Evolutionary conservation across 2,888 invertebrate genomes (phyloP), one percentile per base, ranked within the genome.

Genomic region (Sphaerophoria rueppellii): DNA sequence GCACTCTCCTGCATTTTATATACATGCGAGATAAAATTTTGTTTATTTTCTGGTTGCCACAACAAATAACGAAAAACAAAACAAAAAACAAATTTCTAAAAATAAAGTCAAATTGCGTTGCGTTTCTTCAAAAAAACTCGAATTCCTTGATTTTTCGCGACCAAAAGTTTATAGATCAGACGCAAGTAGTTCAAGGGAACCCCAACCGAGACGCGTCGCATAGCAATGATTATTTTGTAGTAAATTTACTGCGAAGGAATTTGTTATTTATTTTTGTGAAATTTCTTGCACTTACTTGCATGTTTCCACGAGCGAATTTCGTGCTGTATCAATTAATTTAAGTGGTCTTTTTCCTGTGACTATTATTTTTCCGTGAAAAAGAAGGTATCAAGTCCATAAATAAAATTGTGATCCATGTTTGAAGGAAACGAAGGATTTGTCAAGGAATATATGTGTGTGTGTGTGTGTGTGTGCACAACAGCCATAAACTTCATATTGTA

Each of bases 101-200:
- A 85, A 85, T 85, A 85, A 70, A 85, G 73, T 24, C 81, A 73
- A 63, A 85, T 77, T 70, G 63, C 83, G 65, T 65, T 57, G 46
- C 60, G 72, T 46, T 81, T 24, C 2, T 24, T 24, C 24, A 24
- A 24, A 24, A 24, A 24, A 24, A 24, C 24, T 24, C 32, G 40
- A 67, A 76, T 72, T 65, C 74, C 54, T 71, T 72, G 48, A 16
- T 69, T 35, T 57, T 57, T 50, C 63, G 63, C 61, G 69, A 55
- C 69, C 57, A 74, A 67, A 58, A 43, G 72, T 63, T 71, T 72
- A 76, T 50, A 76, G 85, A 58, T 70, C 67, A 67, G 78, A 69
- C 69, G 80, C 72, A 85, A 73, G 72, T 85, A 85, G 85, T 85
- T 85, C 85, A 85, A 85, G 85, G 85, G 81, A 65, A 85, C 61